Evolutionary conservation across 2,888 invertebrate genomes (phyloP).

Genomic region (Diarsia dahlii): DNA sequence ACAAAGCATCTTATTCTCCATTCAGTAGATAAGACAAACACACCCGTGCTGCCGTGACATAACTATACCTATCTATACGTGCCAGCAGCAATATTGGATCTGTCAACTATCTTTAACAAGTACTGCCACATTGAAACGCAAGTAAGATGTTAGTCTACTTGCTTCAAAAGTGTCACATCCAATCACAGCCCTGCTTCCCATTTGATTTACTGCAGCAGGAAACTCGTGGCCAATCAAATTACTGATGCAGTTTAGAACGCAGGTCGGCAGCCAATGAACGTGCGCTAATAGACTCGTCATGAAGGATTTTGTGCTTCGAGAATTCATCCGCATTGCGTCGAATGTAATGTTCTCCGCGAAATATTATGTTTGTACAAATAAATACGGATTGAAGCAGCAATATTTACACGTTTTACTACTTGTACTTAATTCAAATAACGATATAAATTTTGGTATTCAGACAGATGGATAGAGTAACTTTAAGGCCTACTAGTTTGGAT

Average conservation of each 20-base stretch:
- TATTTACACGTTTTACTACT: no score
- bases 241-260: slow-evolving; percentile 10
- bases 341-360: slow-evolving; percentile 1
- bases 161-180: background rate
- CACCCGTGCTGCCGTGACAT: background rate
- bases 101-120: no score
- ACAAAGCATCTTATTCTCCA: background rate
- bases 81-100: background rate
- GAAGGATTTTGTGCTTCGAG: slow-evolving; percentile 19
- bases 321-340: slow-evolving; percentile 52
- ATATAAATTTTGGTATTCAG: background rate
- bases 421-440: background rate
- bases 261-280: slow-evolving; percentile 32
- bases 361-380: background rate
- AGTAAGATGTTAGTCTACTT: no score
- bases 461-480: no score
- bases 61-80: background rate
- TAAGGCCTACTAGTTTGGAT: no score
- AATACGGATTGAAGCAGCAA: background rate
- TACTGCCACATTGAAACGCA: no score
- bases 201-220: slow-evolving; percentile 11
- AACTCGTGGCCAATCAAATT: slow-evolving; percentile 28
- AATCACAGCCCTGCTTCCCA: background rate
- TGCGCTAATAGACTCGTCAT: slow-evolving; percentile 6
- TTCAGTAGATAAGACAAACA: background rate